Evolutionary conservation across 2,113 vertebrate species (phyloP).

Genomic region (Plotosus lineatus): DNA sequence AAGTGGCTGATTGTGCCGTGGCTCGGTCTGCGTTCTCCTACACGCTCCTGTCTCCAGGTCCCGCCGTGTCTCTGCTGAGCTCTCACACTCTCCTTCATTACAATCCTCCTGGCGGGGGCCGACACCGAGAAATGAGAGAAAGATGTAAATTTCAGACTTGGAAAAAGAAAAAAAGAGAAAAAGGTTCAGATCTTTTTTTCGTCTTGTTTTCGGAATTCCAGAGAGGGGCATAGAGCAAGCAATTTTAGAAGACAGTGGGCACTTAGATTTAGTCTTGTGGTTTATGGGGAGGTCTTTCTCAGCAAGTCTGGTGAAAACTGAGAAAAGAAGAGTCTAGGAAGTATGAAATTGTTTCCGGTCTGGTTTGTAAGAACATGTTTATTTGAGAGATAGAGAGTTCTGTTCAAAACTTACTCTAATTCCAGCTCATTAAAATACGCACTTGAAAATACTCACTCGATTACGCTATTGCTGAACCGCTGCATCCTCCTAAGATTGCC

Average conservation of each 20-base stretch:
- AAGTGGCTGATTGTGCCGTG: constrained; percentile 83
- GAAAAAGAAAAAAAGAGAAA: constrained; percentile 73
- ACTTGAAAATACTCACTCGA: too few relatives aligned
- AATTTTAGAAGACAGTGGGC: constrained; percentile 41
- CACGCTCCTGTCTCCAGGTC: constrained; percentile 94
- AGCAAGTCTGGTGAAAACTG: neutral
- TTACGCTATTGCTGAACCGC: too few relatives aligned
- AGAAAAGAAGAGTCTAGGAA: neutral
- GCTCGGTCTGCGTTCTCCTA: constrained; percentile 90
- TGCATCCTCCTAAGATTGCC: too few relatives aligned
- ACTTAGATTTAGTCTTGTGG: constrained; percentile 26
- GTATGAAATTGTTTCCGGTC: neutral
- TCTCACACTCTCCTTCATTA: constrained; percentile 93
- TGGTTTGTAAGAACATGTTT: neutral
- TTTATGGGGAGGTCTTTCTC: constrained; percentile 38
- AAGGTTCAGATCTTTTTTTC: constrained; percentile 86
- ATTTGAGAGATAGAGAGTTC: neutral
- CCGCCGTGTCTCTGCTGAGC: constrained; percentile 89
- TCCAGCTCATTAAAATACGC: neutral
- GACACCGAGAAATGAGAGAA: constrained; percentile 88
- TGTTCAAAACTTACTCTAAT: neutral
- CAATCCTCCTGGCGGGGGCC: constrained; percentile 88
- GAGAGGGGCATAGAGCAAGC: constrained; percentile 40
- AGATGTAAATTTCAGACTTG: constrained; percentile 91
- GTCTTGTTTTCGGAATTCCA: constrained; percentile 51